phyloP scores from a whole-genome alignment of 1,140 invertebrate species.

The Aphidius ervi region DNA sequence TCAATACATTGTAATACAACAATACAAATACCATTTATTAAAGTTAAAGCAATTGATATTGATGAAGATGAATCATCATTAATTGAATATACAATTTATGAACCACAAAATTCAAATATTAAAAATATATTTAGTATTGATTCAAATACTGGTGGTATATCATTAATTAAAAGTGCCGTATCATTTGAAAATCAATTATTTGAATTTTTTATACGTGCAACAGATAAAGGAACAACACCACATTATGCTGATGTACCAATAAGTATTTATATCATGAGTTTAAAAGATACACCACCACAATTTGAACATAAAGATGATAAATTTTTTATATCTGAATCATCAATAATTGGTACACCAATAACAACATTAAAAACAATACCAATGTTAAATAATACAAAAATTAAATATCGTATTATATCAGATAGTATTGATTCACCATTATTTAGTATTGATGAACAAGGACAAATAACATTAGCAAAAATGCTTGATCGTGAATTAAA shows the following conservation, averaged over 20 bases:
- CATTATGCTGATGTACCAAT: conserved; percentile 76
- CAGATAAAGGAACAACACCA: conserved; percentile 68
- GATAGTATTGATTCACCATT: conserved; percentile 59
- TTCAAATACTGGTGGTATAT: conserved; percentile 65
- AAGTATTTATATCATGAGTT: conserved; percentile 70
- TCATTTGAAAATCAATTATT: conserved; percentile 70
- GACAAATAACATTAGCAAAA: conserved; percentile 67
- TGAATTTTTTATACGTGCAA: conserved; percentile 85
- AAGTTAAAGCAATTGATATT: conserved; percentile 65
- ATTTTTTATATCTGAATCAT: conserved; percentile 77
- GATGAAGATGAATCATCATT: conserved; percentile 67
- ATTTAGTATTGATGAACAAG: conserved; percentile 71
- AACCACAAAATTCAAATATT: conserved; percentile 58
- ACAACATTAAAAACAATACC: conserved; percentile 61
- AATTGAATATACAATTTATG: conserved; percentile 71
- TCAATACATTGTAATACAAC: conserved; percentile 64
- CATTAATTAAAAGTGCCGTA: conserved; percentile 58
- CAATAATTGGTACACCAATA: conserved; percentile 63
- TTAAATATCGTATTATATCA: conserved; percentile 67
- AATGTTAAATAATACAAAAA: conserved; percentile 47
- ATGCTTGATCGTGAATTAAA: conserved; percentile 74
- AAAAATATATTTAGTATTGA: conserved; percentile 66
- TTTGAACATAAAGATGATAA: conserved; percentile 69
- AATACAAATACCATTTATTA: conserved; percentile 63
- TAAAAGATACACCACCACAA: conserved; percentile 65